Percentiles rank a stretch among this genome's conserved stretches.
phyloP scores from a whole-genome alignment of 2,797 vertebrate genomes.

The Onychomys arenicola region DNA sequence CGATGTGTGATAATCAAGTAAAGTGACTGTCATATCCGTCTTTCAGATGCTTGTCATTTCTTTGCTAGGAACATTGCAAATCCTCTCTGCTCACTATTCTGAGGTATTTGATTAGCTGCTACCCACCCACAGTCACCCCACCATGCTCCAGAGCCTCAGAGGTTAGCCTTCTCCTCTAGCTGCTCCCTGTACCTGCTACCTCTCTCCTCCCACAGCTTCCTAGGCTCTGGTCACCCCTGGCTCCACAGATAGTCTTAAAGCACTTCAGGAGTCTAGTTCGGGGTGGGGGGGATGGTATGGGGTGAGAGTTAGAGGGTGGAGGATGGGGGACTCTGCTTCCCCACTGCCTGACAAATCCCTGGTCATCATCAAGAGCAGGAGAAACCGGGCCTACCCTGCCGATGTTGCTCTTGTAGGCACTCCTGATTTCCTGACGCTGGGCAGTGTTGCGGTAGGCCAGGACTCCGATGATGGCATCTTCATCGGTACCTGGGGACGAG shows the following conservation, averaged over 20 bases:
- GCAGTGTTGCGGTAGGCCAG: conserved; percentile 91
- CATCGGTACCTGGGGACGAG: conserved; percentile 92
- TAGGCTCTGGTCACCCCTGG: background rate
- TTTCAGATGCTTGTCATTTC: background rate
- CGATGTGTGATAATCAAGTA: background rate
- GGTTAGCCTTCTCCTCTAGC: background rate
- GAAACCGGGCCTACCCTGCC: conserved; percentile 92
- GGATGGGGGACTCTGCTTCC: background rate
- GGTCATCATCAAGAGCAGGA: fast-evolving
- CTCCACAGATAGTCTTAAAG: background rate
- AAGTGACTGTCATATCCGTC: background rate
- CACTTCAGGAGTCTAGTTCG: background rate
- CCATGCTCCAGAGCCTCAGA: background rate
- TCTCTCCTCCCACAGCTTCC: background rate
- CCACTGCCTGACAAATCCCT: background rate
- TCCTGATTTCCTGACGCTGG: conserved; percentile 96
- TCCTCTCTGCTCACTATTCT: background rate
- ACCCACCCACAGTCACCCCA: too few species aligned
- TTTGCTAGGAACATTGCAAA: background rate
- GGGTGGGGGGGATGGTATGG: background rate
- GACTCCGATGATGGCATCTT: conserved; percentile 90
- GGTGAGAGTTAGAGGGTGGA: background rate
- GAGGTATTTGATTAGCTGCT: background rate
- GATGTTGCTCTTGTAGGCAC: conserved; percentile 91
- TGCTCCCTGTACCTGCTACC: background rate